Evolutionary conservation across 53 echinoderm and acorn worm species (phyloP).

Genomic region (Echinometra lucunter): DNA sequence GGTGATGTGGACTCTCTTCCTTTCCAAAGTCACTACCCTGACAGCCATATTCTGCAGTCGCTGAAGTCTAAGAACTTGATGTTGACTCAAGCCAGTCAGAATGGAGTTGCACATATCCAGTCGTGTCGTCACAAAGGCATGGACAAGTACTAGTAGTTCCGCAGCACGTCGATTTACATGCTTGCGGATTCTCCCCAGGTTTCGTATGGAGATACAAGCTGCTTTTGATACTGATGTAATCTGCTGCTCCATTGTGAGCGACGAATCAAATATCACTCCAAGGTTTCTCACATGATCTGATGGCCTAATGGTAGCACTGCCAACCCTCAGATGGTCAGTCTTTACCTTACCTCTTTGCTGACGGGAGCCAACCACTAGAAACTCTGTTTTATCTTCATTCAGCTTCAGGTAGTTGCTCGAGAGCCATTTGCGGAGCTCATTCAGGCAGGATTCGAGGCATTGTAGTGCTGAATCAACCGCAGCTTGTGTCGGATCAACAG

Average conservation of each 20-base stretch:
- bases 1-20: no score
- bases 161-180: not conserved
- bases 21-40: no score
- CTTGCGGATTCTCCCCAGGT: constrained; percentile 34
- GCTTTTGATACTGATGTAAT: no score
- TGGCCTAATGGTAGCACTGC: not conserved
- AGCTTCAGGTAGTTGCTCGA: not conserved
- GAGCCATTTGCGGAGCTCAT: constrained; percentile 9
- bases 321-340: not conserved
- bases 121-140: constrained; percentile 30
- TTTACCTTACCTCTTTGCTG: not conserved
- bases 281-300: constrained; percentile 4
- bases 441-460: not conserved
- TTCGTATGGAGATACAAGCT: constrained; percentile 20
- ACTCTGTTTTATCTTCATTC: not conserved
- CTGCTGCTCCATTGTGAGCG: no score
- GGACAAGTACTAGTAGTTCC: constrained; percentile 20
- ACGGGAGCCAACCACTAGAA: constrained; percentile 1
- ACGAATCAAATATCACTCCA: constrained; percentile 24
- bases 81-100: no score
- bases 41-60: no score
- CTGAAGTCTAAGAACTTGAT: no score
- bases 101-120: no score
- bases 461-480: not conserved
- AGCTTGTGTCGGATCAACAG: not conserved